phyloP scores from a whole-genome alignment of 35 echinoderm and acorn worm species.

The Hemicentrotus pulcherrimus region DNA sequence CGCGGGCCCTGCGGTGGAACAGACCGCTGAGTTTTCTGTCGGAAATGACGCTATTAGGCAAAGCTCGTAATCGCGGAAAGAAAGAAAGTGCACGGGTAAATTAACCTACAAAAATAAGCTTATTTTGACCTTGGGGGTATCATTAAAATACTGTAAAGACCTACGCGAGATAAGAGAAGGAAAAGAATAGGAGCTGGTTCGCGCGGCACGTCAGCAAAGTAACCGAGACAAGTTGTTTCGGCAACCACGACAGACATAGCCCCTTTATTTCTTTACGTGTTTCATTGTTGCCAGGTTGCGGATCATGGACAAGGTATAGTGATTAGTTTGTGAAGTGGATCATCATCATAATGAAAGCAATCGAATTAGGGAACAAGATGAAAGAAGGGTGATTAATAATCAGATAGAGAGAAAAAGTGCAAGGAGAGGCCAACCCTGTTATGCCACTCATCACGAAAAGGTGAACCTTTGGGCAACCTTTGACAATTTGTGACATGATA shows the following conservation, averaged over 20 bases:
- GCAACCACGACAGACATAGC: constrained; percentile 1
- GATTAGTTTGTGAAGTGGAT: constrained; percentile 25
- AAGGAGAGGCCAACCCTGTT: background rate
- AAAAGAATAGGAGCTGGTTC: background rate
- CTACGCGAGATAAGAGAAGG: background rate
- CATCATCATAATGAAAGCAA: constrained; percentile 24
- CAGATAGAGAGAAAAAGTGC: background rate
- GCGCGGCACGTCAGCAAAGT: background rate
- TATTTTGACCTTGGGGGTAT: constrained; percentile 23
- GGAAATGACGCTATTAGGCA: constrained; percentile 44
- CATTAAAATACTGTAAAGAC: constrained; percentile 29
- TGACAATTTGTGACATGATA: background rate
- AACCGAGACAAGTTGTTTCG: constrained; percentile 12
- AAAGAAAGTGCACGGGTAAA: constrained; percentile 44
- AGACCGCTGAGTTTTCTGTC: constrained; percentile 21
- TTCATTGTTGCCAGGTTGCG: constrained; percentile 15
- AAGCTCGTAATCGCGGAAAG: constrained; percentile 30
- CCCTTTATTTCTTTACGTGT: background rate
- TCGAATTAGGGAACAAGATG: constrained; percentile 27
- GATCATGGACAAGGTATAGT: constrained; percentile 1
- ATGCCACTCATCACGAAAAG: background rate
- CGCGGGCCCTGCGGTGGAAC: background rate
- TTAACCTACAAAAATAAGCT: constrained; percentile 37
- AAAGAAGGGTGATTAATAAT: constrained; percentile 33
- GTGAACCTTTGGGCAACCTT: background rate